Evolutionary conservation across 2,113 vertebrate species (phyloP).

Genomic region (Ptychochromis oligacanthus): DNA sequence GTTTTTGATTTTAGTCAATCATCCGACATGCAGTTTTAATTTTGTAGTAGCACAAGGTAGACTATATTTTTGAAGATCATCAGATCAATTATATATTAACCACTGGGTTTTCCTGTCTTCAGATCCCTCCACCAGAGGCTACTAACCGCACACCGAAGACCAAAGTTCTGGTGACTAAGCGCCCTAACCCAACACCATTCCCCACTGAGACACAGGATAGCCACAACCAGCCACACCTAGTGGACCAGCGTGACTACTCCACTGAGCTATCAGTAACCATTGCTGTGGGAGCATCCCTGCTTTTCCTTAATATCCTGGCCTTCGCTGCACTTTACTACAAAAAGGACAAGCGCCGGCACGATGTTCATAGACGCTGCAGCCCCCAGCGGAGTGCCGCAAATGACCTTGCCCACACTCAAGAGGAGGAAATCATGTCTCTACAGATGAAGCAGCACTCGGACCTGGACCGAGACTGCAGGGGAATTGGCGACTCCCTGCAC

Average conservation of each 20-base stretch:
- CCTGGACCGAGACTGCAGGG: slow-evolving; percentile 92
- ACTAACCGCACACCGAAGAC: slow-evolving; percentile 90
- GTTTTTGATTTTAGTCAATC: background rate
- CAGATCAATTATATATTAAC: background rate
- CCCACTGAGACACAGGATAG: slow-evolving; percentile 93
- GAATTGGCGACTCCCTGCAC: slow-evolving; percentile 88
- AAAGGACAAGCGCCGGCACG: slow-evolving; percentile 97
- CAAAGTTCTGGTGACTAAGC: slow-evolving; percentile 86
- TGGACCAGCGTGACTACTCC: slow-evolving; percentile 97
- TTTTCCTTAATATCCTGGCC: slow-evolving; percentile 98
- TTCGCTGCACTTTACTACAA: slow-evolving; percentile 98
- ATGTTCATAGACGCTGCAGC: slow-evolving; percentile 95
- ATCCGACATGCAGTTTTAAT: background rate
- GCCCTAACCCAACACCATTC: slow-evolving; percentile 90
- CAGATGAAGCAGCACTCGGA: slow-evolving; percentile 99
- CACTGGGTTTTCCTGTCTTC: background rate
- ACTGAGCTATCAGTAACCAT: slow-evolving; percentile 98
- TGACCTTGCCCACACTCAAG: slow-evolving; percentile 95
- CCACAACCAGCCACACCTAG: slow-evolving; percentile 94
- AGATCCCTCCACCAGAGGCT: slow-evolving; percentile 91
- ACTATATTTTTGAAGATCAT: background rate
- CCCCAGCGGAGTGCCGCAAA: slow-evolving; percentile 92
- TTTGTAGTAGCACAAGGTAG: background rate
- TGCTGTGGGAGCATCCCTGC: slow-evolving; percentile 94
- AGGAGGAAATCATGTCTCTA: slow-evolving; percentile 99